Evolutionary conservation across 2,113 vertebrate genomes (phyloP).

Genomic region (Triplophysa dalaica): DNA sequence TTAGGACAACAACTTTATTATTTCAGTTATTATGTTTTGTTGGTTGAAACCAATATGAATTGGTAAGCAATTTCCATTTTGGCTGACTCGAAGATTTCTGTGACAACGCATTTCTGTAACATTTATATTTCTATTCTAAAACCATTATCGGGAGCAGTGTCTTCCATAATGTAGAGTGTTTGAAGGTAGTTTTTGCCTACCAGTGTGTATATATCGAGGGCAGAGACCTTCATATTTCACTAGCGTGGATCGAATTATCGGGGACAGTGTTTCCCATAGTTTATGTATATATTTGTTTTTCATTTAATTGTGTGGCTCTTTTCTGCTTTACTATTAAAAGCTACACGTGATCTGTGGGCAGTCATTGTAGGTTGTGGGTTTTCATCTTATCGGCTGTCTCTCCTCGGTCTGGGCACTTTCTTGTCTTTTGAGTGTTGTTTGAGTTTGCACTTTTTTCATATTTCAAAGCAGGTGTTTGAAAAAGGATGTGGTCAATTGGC

Average conservation of each 20-base stretch:
- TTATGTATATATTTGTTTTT: conserved; percentile 75
- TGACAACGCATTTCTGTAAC: conserved; percentile 65
- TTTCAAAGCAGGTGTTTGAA: background rate
- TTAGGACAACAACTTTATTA: too few species aligned
- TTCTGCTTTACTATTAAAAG: background rate
- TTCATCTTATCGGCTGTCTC: background rate
- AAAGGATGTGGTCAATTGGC: background rate
- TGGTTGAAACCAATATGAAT: background rate
- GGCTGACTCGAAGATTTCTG: conserved; percentile 50
- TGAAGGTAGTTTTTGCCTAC: conserved; percentile 98
- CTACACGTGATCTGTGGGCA: background rate
- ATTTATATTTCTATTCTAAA: conserved; percentile 58
- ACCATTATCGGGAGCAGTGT: conserved; percentile 97
- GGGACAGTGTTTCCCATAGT: conserved; percentile 99
- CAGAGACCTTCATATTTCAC: conserved; percentile 98
- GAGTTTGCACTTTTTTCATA: background rate
- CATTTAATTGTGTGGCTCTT: conserved; percentile 39
- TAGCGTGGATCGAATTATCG: conserved; percentile 95
- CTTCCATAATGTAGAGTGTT: conserved; percentile 91
- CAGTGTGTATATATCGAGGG: conserved; percentile 91
- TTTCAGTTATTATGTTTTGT: too few species aligned
- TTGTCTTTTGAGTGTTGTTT: background rate
- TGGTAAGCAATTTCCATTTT: conserved; percentile 3
- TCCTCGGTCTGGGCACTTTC: background rate
- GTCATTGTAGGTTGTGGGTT: background rate